These are phyloP conservation scores for Australoheros scitulus DNA, from an alignment of 2,113 vertebrate species.

Conservation along the genomic window DNA sequence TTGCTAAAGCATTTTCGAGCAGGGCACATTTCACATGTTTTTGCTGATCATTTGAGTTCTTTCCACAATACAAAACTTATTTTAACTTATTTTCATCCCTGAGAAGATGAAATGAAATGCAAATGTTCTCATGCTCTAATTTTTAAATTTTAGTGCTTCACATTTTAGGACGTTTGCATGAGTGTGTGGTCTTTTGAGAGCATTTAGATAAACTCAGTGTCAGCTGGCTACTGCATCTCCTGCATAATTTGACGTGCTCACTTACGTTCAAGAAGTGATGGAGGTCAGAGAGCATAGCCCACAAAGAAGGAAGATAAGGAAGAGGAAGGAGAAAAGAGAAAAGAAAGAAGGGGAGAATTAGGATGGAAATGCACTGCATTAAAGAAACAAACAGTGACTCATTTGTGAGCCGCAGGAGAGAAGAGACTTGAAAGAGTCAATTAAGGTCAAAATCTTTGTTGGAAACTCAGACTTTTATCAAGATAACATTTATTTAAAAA, in stretches of 20 bases:
- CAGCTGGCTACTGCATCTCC: slow-evolving; percentile 14
- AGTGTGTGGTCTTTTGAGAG: background rate
- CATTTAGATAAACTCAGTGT: background rate
- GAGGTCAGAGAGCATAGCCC: slow-evolving; percentile 23
- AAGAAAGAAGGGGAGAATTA: slow-evolving; percentile 47
- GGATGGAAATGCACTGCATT: slow-evolving; percentile 35
- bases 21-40: no score
- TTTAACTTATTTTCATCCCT: background rate
- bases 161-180: background rate
- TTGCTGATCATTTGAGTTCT: no score
- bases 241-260: slow-evolving; percentile 38
- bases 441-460: slow-evolving; percentile 50
- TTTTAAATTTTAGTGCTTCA: background rate
- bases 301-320: slow-evolving; percentile 40
- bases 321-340: slow-evolving; percentile 12
- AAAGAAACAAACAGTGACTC: slow-evolving; percentile 38
- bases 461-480: slow-evolving; percentile 33
- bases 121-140: accelerated
- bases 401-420: slow-evolving; percentile 28
- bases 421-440: slow-evolving; percentile 34
- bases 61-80: background rate
- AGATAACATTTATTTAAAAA: slow-evolving; percentile 37
- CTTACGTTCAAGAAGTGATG: slow-evolving; percentile 53
- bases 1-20: no score
- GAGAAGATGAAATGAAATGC: background rate